A percentile compares a stretch with the other conserved stretches of the same genome.
Evolutionary conservation across 2,888 invertebrate species (phyloP).

Genomic region (Caenorhabditis drosophilae): DNA sequence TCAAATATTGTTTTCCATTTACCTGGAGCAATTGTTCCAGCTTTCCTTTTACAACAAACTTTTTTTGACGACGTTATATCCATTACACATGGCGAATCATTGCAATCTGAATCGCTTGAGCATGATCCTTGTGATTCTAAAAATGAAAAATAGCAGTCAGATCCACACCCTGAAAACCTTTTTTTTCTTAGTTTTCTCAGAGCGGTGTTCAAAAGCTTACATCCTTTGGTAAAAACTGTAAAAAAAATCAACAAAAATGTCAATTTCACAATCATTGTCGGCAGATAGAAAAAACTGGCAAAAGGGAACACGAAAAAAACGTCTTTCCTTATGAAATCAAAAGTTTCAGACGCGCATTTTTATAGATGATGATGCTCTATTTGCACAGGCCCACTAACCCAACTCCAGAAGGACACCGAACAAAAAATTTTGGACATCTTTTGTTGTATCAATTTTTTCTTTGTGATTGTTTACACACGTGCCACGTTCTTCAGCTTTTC

Average conservation of each 20-base stretch:
- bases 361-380: constrained; percentile 32
- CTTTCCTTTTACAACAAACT: constrained; percentile 25
- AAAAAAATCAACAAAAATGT: too few relatives aligned
- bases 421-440: constrained; percentile 32
- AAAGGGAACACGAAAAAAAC: neutral
- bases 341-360: constrained; percentile 25
- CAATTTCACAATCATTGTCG: neutral
- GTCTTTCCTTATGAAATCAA: neutral
- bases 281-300: neutral
- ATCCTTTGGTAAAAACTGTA: too few relatives aligned
- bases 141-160: constrained; percentile 31
- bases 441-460: constrained; percentile 26
- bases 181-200: too few relatives aligned
- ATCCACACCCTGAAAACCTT: too few relatives aligned
- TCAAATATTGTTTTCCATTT: too few relatives aligned
- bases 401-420: too few relatives aligned
- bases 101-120: constrained; percentile 28
- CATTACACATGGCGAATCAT: constrained; percentile 30
- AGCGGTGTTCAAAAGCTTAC: too few relatives aligned
- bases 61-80: constrained; percentile 20
- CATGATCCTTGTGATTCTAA: constrained; percentile 19
- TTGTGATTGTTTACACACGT: constrained; percentile 34
- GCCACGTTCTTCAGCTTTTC: constrained; percentile 18
- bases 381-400: constrained; percentile 26
- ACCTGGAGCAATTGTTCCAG: constrained; percentile 38